Evolutionary conservation across 2,113 vertebrate species (phyloP), one percentile per base, ranked within the genome.

Genomic region (Psettodes erumei): DNA sequence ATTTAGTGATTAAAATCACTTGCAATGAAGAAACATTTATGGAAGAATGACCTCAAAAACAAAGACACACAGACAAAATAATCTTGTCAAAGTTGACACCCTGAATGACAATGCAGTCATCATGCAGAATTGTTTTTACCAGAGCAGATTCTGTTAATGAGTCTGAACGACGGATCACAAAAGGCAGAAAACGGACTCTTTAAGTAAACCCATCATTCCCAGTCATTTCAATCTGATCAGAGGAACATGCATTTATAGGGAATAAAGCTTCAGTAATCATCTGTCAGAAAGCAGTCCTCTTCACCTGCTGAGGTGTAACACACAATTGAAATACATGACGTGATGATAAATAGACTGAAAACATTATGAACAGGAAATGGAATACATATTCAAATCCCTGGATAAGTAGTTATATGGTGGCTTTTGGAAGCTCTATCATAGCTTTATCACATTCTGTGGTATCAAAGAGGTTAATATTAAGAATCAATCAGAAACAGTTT

Each of bases 1-100:
- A 79, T 70, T 38, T 65, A 74, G 77, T 91, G 86, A 92, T 89
- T 93, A 81, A 81, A 89, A 83, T 83, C 65, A 81, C 54, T 59
- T 40, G 60, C 47, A 43, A 42, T 1, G 12, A 2, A 53, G 56
- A 65, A 35, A 73, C 54, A 50, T 72, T 56, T 81, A 77, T 80
- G 62, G 64, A 73, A 69, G 66, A 91, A 74, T 79, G 70, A 87
- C 85, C 63, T 88, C 16, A 38, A 67, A 86, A 56, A 76, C 61
- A 65, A 9, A 53, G 13, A 71, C 45, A 69, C n/a, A 77, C 35
- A 70, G 38, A 43, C 38, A 56, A 54, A 70, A 81, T 68, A 64
- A 78, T 75, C 60, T 53, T 28, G 37, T 33, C 27, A 0, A 55
- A 56, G 63, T 38, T 28, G 12, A 81, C 74, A 70, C 23, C 0